Evolutionary conservation across 2,888 invertebrate species (phyloP).

Genomic region (Eristalis intricaria): DNA sequence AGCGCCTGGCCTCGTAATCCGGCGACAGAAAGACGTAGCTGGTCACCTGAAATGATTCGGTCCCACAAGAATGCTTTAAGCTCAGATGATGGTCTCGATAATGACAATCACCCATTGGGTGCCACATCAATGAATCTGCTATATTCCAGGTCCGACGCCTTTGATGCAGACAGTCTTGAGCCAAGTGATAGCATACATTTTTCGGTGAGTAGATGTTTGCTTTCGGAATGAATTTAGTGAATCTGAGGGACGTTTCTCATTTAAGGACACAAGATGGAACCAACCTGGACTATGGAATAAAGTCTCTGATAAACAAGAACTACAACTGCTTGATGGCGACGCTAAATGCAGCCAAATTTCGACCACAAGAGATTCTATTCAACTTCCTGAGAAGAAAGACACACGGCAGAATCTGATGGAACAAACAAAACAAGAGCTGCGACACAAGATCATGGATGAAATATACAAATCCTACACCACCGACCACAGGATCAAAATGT

Average conservation of each 20-base stretch:
- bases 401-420: slow-evolving; percentile 28
- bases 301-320: not conserved
- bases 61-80: not conserved
- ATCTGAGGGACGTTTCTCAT: not conserved
- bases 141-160: not conserved
- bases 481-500: not conserved
- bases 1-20: not conserved
- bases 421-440: not conserved
- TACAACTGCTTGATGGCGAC: not conserved
- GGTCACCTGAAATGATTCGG: slow-evolving; percentile 13
- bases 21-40: not conserved
- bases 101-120: not conserved
- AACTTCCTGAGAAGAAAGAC: not conserved
- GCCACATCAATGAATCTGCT: not conserved
- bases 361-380: not conserved
- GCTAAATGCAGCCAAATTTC: not conserved
- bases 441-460: slow-evolving; percentile 2
- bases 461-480: not conserved
- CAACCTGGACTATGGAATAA: not conserved
- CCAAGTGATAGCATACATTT: not conserved
- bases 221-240: too few species aligned
- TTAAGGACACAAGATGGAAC: not conserved
- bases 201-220: not conserved
- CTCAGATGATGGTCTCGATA: not conserved
- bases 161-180: not conserved